These are phyloP conservation scores for Gadopsis bispinosus DNA, from an alignment of 2,797 vertebrate species.

Conservation along the genomic window DNA sequence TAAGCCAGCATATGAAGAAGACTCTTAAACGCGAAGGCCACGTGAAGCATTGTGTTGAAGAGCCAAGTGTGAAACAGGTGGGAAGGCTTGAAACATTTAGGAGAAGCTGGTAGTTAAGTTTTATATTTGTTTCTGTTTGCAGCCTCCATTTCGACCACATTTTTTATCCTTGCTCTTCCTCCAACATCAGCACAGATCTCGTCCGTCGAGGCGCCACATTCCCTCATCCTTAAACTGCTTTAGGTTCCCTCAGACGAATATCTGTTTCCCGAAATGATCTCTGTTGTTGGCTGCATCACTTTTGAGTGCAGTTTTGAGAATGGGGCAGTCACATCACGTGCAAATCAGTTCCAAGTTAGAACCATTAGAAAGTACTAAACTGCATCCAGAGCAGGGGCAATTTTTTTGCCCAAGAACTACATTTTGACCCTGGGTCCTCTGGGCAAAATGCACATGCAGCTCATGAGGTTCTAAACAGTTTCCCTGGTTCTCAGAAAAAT, in stretches of 20 bases:
- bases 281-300: background rate
- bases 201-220: background rate
- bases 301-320: background rate
- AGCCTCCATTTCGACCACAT: background rate
- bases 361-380: background rate
- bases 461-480: background rate
- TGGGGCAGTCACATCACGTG: background rate
- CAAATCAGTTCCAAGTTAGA: background rate
- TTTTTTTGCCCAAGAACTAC: background rate
- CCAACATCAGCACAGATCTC: background rate
- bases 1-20: conserved; percentile 15
- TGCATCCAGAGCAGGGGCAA: no score
- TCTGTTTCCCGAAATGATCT: background rate
- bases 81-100: conserved; percentile 8
- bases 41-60: conserved; percentile 20
- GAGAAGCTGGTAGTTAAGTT: conserved; percentile 3
- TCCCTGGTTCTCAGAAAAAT: background rate
- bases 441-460: background rate
- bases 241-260: background rate
- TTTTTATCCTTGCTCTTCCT: background rate
- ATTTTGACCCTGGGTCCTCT: background rate
- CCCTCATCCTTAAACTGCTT: background rate
- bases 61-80: conserved; percentile 28
- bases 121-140: background rate
- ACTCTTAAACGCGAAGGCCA: conserved; percentile 46